phyloP scores from a whole-genome alignment of 2,888 invertebrate genomes.

The Dione vanillae region DNA sequence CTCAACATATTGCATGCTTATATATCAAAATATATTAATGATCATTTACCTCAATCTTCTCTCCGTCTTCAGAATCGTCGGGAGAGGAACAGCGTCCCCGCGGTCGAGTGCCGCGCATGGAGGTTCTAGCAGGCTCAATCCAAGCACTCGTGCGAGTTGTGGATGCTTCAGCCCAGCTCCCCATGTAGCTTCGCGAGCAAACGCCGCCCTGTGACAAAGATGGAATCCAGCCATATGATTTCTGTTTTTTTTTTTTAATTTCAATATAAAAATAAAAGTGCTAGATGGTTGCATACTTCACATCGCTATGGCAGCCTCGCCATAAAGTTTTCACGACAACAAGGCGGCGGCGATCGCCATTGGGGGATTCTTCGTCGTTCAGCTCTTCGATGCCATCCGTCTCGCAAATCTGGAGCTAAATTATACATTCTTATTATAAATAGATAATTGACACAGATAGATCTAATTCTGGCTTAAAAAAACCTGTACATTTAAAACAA shows the following conservation, averaged over 20 bases:
- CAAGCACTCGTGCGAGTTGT: conserved; percentile 92
- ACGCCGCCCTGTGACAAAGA: conserved; percentile 87
- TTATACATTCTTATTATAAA: background rate
- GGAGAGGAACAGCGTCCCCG: conserved; percentile 93
- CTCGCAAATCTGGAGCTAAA: conserved; percentile 90
- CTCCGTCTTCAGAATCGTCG: conserved; percentile 85
- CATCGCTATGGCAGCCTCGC: conserved; percentile 87
- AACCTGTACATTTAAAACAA: no score
- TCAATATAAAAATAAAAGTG: no score
- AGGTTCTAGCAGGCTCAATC: conserved; percentile 93
- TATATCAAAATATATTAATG: background rate
- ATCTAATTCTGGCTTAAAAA: no score
- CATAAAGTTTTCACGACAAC: conserved; percentile 91
- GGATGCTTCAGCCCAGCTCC: conserved; percentile 92
- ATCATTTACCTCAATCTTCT: conserved; percentile 77
- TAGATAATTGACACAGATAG: no score
- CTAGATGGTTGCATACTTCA: conserved; percentile 80
- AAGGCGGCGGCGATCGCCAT: conserved; percentile 87
- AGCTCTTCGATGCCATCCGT: conserved; percentile 89
- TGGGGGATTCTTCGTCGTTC: conserved; percentile 86
- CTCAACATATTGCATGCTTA: background rate
- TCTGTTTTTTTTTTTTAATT: no score
- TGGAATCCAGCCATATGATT: background rate
- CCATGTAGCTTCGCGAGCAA: conserved; percentile 94
- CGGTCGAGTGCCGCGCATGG: conserved; percentile 95